These are phyloP conservation scores for Proisotoma minuta DNA, from an alignment of 2,888 invertebrate genomes.

Conservation along the genomic window DNA sequence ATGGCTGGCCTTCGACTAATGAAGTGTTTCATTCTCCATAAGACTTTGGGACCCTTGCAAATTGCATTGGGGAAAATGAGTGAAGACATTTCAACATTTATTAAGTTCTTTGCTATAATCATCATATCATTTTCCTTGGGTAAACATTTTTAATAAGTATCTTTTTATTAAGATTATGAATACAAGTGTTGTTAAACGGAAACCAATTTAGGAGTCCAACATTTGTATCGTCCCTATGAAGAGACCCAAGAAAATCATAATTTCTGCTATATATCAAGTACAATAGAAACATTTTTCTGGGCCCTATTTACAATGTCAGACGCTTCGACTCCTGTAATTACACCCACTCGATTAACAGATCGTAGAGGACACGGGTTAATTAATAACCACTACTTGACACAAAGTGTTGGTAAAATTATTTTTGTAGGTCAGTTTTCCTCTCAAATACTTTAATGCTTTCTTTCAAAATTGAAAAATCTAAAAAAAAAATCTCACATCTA, in stretches of 20 bases:
- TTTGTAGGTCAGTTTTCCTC: neutral
- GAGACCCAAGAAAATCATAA: conserved; percentile 3
- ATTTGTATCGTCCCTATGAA: conserved; percentile 14
- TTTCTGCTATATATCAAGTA: conserved; percentile 59
- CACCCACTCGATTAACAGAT: neutral
- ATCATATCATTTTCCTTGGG: conserved; percentile 60
- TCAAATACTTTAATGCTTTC: conserved; percentile 40
- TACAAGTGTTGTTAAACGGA: no score
- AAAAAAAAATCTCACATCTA: neutral
- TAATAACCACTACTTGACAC: conserved; percentile 55
- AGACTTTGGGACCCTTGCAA: conserved; percentile 61
- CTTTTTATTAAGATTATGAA: neutral
- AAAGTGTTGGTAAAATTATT: conserved; percentile 31
- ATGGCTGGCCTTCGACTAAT: conserved; percentile 63
- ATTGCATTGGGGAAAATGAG: conserved; percentile 62
- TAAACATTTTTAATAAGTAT: no score
- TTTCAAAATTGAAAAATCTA: neutral
- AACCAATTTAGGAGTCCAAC: conserved; percentile 1
- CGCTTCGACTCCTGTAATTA: conserved; percentile 53
- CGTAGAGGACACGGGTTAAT: neutral
- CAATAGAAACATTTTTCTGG: conserved; percentile 66
- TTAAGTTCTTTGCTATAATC: conserved; percentile 58
- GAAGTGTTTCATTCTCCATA: conserved; percentile 61
- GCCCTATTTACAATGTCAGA: conserved; percentile 65
- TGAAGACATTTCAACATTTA: conserved; percentile 62